Evolutionary conservation across 2,113 vertebrate species (phyloP).

Genomic region (Procavia capensis): DNA sequence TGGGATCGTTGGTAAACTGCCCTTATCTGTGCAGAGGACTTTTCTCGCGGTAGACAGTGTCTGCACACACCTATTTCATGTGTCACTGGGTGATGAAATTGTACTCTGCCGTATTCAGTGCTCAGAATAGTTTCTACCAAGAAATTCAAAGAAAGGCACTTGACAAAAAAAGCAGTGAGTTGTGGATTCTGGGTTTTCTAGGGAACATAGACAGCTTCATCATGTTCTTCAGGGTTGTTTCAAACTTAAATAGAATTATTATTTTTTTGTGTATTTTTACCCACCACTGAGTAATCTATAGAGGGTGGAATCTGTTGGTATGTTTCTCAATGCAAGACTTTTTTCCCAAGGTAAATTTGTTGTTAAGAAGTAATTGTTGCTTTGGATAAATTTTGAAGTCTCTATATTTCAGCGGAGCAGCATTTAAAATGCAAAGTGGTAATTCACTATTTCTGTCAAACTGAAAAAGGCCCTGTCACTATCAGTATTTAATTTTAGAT

Average conservation of each 20-base stretch:
- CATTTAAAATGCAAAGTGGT: slow-evolving; percentile 53
- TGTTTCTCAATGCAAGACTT: not conserved
- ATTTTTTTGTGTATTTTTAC: not conserved
- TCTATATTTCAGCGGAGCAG: slow-evolving; percentile 56
- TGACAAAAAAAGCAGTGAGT: slow-evolving; percentile 47
- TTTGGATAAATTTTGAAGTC: slow-evolving; percentile 47
- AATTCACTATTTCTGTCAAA: slow-evolving; percentile 63
- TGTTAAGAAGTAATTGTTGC: slow-evolving; percentile 57
- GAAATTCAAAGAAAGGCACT: not conserved
- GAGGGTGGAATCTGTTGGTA: not conserved
- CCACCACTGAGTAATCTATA: slow-evolving; percentile 16
- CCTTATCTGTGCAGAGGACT: not conserved
- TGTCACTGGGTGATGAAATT: not conserved
- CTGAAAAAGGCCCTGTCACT: slow-evolving; percentile 4
- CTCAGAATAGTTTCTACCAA: slow-evolving; percentile 33
- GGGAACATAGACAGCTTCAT: not conserved
- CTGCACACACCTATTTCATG: not conserved
- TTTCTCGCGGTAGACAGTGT: not conserved
- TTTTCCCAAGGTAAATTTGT: slow-evolving; percentile 47
- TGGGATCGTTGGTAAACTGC: not conserved
- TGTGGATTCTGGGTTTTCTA: slow-evolving; percentile 5
- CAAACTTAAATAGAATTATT: slow-evolving; percentile 12
- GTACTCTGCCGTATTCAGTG: not conserved
- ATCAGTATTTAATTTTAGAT: slow-evolving; percentile 67
- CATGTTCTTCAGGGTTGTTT: not conserved